Percentiles rank a stretch among this genome's conserved stretches.
Evolutionary conservation across 2,113 vertebrate species (phyloP).

Genomic region (Notothenia coriiceps): DNA sequence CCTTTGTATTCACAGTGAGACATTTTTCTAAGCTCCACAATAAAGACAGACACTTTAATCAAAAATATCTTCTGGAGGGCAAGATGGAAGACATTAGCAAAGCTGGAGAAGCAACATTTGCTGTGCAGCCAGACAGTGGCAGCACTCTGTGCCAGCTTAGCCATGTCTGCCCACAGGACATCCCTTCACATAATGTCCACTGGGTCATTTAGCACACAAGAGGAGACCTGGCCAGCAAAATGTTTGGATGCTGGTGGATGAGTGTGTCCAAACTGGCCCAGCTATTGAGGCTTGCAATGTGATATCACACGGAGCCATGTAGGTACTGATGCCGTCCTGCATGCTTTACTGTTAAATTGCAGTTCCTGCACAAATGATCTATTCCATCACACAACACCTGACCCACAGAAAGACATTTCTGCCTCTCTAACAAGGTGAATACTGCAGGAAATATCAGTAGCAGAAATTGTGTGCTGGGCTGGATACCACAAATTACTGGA

Average conservation of each 20-base stretch:
- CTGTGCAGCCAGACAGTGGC: constrained; percentile 32
- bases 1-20: constrained; percentile 46
- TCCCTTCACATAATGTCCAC: constrained; percentile 43
- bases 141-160: constrained; percentile 37
- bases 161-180: constrained; percentile 45
- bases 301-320: constrained; percentile 25
- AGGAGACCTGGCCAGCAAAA: constrained; percentile 16
- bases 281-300: constrained; percentile 15
- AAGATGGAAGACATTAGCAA: constrained; percentile 47
- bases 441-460: not conserved
- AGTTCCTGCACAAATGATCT: constrained; percentile 31
- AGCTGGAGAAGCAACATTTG: constrained; percentile 39
- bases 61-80: constrained; percentile 43
- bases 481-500: not conserved
- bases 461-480: constrained; percentile 14
- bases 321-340: constrained; percentile 34
- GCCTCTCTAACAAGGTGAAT: constrained; percentile 13
- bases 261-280: constrained; percentile 38
- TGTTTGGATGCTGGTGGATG: constrained; percentile 24
- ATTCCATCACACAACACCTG: constrained; percentile 12
- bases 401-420: constrained; percentile 10
- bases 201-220: constrained; percentile 50
- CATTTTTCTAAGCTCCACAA: constrained; percentile 26
- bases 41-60: constrained; percentile 51
- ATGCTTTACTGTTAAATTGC: constrained; percentile 52